phyloP scores from a whole-genome alignment of 2,888 invertebrate genomes.

The Anorthoa munda region DNA sequence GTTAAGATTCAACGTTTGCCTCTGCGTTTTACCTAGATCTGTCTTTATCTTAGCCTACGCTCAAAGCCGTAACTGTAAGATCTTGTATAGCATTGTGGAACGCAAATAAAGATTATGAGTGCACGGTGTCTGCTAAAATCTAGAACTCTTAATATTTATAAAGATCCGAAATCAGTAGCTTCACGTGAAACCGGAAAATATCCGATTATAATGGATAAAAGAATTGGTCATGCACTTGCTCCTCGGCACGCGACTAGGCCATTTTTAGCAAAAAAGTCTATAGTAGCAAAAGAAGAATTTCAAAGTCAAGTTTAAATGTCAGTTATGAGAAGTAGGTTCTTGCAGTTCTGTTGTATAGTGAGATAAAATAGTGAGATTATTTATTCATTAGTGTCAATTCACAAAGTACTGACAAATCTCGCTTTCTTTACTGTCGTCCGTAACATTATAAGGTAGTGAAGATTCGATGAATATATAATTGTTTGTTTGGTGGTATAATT shows the following conservation, averaged over 20 bases:
- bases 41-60: too few relatives aligned
- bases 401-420: constrained; percentile 11
- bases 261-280: background rate
- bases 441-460: background rate
- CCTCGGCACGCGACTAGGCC: constrained; percentile 8
- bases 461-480: background rate
- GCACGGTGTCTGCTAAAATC: background rate
- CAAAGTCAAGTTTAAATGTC: constrained; percentile 15
- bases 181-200: background rate
- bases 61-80: too few relatives aligned
- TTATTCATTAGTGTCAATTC: constrained; percentile 48
- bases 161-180: background rate
- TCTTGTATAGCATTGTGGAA: too few relatives aligned
- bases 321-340: constrained; percentile 42
- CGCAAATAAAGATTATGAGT: too few relatives aligned
- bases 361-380: constrained; percentile 39
- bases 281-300: constrained; percentile 1
- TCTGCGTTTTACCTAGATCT: background rate
- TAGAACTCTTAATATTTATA: background rate
- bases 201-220: constrained; percentile 1
- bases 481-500: too few relatives aligned
- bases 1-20: background rate
- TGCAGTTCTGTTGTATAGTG: background rate
- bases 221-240: constrained; percentile 17
- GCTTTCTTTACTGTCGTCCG: constrained; percentile 14